Evolutionary conservation across 2,888 invertebrate species (phyloP).

Genomic region (Sclerodermus sp.): DNA sequence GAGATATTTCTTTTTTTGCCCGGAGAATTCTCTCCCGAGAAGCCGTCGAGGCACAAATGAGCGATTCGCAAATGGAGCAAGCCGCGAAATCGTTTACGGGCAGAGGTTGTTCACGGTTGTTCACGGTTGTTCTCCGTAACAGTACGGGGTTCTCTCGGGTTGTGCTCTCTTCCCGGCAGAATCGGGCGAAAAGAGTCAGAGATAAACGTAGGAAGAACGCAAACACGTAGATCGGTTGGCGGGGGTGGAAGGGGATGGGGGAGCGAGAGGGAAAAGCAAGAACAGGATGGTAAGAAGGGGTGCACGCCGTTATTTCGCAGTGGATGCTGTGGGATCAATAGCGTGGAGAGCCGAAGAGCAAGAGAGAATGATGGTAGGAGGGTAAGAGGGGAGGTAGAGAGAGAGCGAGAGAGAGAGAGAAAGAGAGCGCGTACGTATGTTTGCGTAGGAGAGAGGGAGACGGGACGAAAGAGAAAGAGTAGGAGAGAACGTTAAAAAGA

Average conservation of each 20-base stretch:
- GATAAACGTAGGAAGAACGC: constrained; percentile 3
- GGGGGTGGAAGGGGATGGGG: constrained; percentile 3
- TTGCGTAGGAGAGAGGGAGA: constrained; percentile 14
- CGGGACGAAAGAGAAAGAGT: not conserved
- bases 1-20: too few species aligned
- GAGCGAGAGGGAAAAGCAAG: constrained; percentile 6
- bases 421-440: constrained; percentile 14
- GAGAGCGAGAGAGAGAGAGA: constrained; percentile 25
- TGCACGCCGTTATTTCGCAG: constrained; percentile 56
- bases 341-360: constrained; percentile 51
- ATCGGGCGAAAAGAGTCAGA: not conserved
- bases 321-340: constrained; percentile 59
- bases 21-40: too few species aligned
- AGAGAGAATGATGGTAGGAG: constrained; percentile 23
- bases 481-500: constrained; percentile 7
- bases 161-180: too few species aligned
- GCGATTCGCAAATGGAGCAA: too few species aligned
- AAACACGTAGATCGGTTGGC: not conserved
- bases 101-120: too few species aligned
- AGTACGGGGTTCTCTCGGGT: too few species aligned
- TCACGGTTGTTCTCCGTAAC: too few species aligned
- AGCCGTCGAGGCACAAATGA: too few species aligned
- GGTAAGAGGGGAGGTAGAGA: constrained; percentile 16
- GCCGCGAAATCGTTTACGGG: too few species aligned
- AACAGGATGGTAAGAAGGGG: constrained; percentile 35